Evolutionary conservation across 2,113 vertebrate species (phyloP).

Genomic region (Suncus etruscus): DNA sequence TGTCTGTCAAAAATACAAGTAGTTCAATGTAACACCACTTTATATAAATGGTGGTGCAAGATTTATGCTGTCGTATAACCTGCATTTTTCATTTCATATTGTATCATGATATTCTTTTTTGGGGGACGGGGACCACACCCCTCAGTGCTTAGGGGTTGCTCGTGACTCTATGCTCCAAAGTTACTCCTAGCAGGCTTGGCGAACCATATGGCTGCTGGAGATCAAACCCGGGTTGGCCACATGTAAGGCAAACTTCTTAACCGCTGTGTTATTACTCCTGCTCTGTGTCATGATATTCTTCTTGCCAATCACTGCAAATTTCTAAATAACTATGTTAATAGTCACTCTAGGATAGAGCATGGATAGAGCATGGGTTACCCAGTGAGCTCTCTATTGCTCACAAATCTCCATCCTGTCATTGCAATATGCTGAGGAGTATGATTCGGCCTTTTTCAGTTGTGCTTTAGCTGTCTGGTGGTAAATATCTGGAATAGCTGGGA

Average conservation of each 20-base stretch:
- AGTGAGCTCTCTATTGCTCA: background rate
- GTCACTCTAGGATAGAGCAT: background rate
- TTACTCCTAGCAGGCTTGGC: too few relatives aligned
- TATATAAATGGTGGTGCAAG: background rate
- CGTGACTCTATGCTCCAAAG: too few relatives aligned
- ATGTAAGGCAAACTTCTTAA: too few relatives aligned
- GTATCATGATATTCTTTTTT: background rate
- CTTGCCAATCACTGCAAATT: conserved; percentile 48
- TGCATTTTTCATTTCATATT: conserved; percentile 30
- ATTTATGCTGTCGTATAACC: conserved; percentile 21
- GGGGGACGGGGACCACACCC: too few relatives aligned
- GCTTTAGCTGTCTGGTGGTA: background rate
- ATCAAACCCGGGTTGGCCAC: too few relatives aligned
- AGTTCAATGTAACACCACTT: conserved; percentile 2
- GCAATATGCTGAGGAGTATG: background rate
- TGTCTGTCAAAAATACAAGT: conserved; percentile 38
- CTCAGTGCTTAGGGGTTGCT: too few relatives aligned
- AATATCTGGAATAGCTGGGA: conserved; percentile 55
- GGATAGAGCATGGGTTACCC: background rate
- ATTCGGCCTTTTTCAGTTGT: background rate
- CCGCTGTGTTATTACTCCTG: too few relatives aligned
- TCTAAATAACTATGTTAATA: conserved; percentile 26
- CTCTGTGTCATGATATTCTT: background rate
- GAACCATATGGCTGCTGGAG: too few relatives aligned
- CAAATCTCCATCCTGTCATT: conserved; percentile 12